Conservation (phyloP, 2,113 vertebrate genomes). For the Petrocephalus zakoni region DNA sequence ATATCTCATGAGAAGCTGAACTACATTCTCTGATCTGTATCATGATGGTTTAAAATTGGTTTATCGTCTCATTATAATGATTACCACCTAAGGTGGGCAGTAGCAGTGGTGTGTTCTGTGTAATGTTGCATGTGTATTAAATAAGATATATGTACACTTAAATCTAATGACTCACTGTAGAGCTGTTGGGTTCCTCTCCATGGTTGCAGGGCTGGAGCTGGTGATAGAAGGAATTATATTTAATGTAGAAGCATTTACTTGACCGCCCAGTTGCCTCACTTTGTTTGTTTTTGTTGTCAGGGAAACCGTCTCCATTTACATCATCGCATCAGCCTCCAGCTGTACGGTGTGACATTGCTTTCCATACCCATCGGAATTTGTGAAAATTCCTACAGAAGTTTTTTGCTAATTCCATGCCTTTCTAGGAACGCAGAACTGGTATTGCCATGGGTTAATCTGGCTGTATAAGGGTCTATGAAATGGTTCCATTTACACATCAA, state of each 20-base stretch:
- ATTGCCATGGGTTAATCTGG: slow-evolving; percentile 28
- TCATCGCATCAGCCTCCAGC: not conserved
- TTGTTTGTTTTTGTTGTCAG: not conserved
- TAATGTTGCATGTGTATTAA: not conserved
- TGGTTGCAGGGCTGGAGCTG: not conserved
- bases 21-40: not conserved
- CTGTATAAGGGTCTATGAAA: slow-evolving; percentile 36
- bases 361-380: not conserved
- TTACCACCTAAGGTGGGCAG: not conserved
- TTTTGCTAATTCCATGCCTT: not conserved
- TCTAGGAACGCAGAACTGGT: not conserved
- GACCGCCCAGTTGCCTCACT: not conserved
- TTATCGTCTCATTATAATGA: not conserved
- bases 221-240: not conserved
- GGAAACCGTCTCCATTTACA: not conserved
- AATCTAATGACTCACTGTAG: not conserved
- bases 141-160: not conserved
- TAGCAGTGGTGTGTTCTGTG: not conserved
- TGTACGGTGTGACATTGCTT: not conserved
- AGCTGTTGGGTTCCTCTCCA: not conserved
- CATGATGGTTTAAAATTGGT: not conserved
- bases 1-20: not conserved
- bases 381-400: not conserved
- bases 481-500: slow-evolving; percentile 39
- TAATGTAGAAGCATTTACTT: not conserved